A percentile compares a stretch with the other conserved stretches of the same genome.
Evolutionary conservation across 2,888 invertebrate species (phyloP).

Genomic region (Drosophila mayaguana): DNA sequence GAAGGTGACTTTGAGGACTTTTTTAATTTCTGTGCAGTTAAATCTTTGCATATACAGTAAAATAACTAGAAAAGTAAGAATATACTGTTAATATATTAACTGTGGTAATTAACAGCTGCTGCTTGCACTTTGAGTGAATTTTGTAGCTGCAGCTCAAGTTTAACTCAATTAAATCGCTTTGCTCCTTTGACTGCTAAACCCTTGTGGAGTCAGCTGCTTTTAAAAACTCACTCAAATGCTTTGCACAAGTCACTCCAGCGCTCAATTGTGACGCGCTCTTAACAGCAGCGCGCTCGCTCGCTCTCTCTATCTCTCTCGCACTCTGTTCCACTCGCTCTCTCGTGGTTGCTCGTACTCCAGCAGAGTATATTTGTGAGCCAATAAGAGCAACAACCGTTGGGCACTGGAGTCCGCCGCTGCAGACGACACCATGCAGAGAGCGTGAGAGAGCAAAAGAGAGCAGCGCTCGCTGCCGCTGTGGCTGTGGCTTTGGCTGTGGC

Average conservation of each 20-base stretch:
- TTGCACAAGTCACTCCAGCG: slow-evolving; percentile 32
- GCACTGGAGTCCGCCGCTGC: slow-evolving; percentile 28
- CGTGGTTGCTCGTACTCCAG: slow-evolving; percentile 49
- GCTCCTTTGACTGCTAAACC: slow-evolving; percentile 25
- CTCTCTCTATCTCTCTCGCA: slow-evolving; percentile 6
- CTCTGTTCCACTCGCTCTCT: slow-evolving; percentile 10
- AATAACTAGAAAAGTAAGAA: not conserved
- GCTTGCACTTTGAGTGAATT: slow-evolving; percentile 5
- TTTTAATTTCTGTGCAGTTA: not conserved
- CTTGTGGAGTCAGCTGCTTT: slow-evolving; percentile 28
- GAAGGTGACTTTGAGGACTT: slow-evolving; percentile 67
- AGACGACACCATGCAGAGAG: slow-evolving; percentile 29
- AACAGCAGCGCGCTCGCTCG: slow-evolving; percentile 16
- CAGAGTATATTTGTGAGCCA: slow-evolving; percentile 41
- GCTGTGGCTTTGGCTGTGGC: slow-evolving; percentile 20
- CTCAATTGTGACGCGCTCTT: slow-evolving; percentile 31
- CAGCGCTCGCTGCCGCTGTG: not conserved
- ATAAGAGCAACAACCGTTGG: slow-evolving; percentile 55
- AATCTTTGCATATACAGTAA: too few relatives aligned
- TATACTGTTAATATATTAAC: not conserved
- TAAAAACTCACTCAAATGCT: slow-evolving; percentile 13
- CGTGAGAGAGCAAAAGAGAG: slow-evolving; percentile 18
- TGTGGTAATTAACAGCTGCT: slow-evolving; percentile 10
- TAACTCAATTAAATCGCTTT: slow-evolving; percentile 3
- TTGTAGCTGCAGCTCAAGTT: slow-evolving; percentile 1